A percentile compares a stretch with the other conserved stretches of the same genome.
phyloP scores from a whole-genome alignment of 2,113 vertebrate genomes.

The Prinia subflava region DNA sequence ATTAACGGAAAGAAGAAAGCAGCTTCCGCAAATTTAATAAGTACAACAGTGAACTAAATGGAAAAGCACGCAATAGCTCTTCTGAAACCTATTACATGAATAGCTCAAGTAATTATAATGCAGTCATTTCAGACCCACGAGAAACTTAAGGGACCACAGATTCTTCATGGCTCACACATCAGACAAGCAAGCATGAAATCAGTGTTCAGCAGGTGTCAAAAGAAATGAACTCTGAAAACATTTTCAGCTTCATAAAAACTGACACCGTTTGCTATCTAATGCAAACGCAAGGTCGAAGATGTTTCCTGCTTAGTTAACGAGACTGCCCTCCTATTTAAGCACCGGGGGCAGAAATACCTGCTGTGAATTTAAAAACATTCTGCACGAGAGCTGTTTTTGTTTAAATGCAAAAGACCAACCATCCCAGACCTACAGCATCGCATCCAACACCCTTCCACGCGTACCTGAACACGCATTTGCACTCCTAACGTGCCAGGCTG shows the following conservation, averaged over 20 bases:
- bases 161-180: constrained; percentile 8
- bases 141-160: constrained; percentile 11
- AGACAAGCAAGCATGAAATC: constrained; percentile 33
- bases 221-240: constrained; percentile 8
- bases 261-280: not conserved
- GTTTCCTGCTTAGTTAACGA: not conserved
- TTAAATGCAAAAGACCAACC: accelerated
- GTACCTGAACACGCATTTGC: accelerated
- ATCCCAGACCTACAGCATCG: not conserved
- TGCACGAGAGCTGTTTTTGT: not conserved
- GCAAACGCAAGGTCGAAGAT: not conserved
- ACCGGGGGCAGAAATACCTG: not conserved
- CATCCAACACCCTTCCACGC: accelerated
- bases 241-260: not conserved
- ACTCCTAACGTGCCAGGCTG: not conserved
- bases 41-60: not conserved
- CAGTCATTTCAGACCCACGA: not conserved
- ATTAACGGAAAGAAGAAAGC: not conserved
- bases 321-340: not conserved
- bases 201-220: constrained; percentile 14
- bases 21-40: constrained; percentile 2
- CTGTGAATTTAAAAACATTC: not conserved
- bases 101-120: constrained; percentile 24
- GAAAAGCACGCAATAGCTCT: not conserved
- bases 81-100: constrained; percentile 31